A percentile compares a stretch with the other conserved stretches of the same genome.
These are phyloP conservation scores for Micromys minutus DNA, from an alignment of 2,113 vertebrate species.

Conservation along the genomic window DNA sequence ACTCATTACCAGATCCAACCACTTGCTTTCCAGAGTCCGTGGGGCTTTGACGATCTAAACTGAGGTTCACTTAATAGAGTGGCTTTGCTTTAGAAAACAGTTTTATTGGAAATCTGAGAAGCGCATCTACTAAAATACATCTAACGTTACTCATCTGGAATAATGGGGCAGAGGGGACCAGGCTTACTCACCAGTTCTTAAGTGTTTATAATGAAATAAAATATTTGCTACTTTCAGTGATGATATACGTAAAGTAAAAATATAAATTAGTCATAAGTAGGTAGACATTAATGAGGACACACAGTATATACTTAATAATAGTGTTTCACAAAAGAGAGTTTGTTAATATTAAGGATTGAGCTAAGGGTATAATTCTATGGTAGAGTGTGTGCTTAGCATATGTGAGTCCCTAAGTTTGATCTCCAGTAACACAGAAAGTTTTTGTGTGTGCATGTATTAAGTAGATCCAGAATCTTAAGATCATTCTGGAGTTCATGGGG, in stretches of 20 bases:
- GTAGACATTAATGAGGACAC: constrained; percentile 40
- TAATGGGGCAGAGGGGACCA: neutral
- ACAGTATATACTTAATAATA: constrained; percentile 12
- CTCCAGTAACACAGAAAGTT: neutral
- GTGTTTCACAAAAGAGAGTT: neutral
- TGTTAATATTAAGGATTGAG: neutral
- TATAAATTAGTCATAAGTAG: constrained; percentile 33
- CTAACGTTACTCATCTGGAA: constrained; percentile 55
- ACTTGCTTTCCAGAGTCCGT: constrained; percentile 60
- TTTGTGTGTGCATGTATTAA: neutral
- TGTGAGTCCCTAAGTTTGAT: neutral
- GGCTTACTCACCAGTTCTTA: neutral
- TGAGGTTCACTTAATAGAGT: constrained; percentile 65
- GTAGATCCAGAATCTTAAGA: neutral
- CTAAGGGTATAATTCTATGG: neutral
- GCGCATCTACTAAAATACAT: neutral
- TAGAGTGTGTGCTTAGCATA: neutral
- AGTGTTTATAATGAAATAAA: constrained; percentile 38
- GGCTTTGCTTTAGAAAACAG: constrained; percentile 65
- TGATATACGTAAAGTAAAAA: constrained; percentile 40
- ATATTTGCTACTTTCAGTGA: constrained; percentile 26
- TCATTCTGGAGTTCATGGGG: constrained; percentile 9
- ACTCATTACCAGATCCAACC: constrained; percentile 61
- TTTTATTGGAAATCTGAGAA: constrained; percentile 57
- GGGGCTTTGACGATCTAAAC: constrained; percentile 68